Base-by-base conservation (phyloP, 2,797 vertebrate genomes). In the Schizopygopsis malacanthus region DNA sequence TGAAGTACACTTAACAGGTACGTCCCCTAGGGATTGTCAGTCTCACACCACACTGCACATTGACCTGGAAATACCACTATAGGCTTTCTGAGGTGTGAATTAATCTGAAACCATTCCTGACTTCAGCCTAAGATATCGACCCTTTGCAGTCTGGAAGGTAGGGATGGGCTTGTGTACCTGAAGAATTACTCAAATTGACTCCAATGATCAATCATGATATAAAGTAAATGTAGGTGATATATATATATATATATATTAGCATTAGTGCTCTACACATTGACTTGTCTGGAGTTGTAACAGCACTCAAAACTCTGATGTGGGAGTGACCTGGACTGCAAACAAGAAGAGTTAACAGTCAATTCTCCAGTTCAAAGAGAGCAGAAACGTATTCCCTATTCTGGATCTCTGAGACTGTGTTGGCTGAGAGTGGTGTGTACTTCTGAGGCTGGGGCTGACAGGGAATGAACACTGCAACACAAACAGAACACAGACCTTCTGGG, bases 401-500 rank as follows among this genome's bases (percentile, higher is more conserved):
- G 67, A 67, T 78, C 84, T 59, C 16, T 52, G 65, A 85, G 82
- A 71, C n/a, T 54, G 28, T 72, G 87, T 80, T 87, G 84, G 82
- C 70, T 73, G 86, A 85, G 69, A 88, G 82, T 50, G 75, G 25
- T 56, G 11, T 70, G 85, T 56, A 79, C 56, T 83, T 89, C 81
- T 81, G 77, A 89, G 73, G 67, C 69, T 84, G 54, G 20, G 18
- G 83, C 84, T 87, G 86, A 85, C 86, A 83, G 77, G 41, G 75
- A 83, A 86, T 83, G 82, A 88, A 85, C 45, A 77, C 86, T 65
- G 75, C 82, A 90, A 86, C 63, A 86, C 67, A 85, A 85, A 86
- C 87, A 85, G 75, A 87, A 89, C 79, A 87, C 86, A 84, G 67
- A 82, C 79, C 88, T 85, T 86, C 81, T 85, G 83, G 86, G 85